Evolutionary conservation across 2,888 invertebrate species (phyloP).

Genomic region (Seira sanloemensis): DNA sequence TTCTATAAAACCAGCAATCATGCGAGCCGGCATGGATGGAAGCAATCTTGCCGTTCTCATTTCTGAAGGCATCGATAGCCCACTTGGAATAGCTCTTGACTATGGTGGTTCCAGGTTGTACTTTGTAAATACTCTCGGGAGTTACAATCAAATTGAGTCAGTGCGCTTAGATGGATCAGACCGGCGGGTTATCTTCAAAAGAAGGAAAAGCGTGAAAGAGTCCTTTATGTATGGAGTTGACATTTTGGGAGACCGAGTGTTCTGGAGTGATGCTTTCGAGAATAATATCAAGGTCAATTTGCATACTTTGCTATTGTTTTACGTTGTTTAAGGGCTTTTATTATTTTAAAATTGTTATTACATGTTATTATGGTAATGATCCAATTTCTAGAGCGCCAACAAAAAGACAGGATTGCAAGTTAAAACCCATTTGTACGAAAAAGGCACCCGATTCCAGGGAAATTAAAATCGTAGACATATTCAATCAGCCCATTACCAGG

Average conservation of each 20-base stretch:
- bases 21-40: slow-evolving; percentile 91
- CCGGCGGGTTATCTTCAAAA: slow-evolving; percentile 79
- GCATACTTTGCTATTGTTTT: no score
- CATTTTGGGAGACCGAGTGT: slow-evolving; percentile 88
- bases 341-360: no score
- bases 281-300: slow-evolving; percentile 84
- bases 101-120: slow-evolving; percentile 87
- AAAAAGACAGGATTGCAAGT: slow-evolving; percentile 87
- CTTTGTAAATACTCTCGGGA: slow-evolving; percentile 93
- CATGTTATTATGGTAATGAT: no score
- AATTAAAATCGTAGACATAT: slow-evolving; percentile 86
- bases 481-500: slow-evolving; percentile 77
- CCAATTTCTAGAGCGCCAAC: slow-evolving; percentile 82
- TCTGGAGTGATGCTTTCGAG: slow-evolving; percentile 96
- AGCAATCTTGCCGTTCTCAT: slow-evolving; percentile 80
- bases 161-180: slow-evolving; percentile 83
- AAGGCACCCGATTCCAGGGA: no score
- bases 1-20: slow-evolving; percentile 85
- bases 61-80: slow-evolving; percentile 82
- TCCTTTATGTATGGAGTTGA: slow-evolving; percentile 92
- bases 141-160: slow-evolving; percentile 83
- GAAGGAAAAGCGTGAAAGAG: no score
- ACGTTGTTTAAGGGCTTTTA: no score
- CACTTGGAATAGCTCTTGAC: slow-evolving; percentile 91
- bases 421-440: no score